Evolutionary conservation across 1,140 invertebrate species (phyloP).

Genomic region (Drosophila prosaltans): DNA sequence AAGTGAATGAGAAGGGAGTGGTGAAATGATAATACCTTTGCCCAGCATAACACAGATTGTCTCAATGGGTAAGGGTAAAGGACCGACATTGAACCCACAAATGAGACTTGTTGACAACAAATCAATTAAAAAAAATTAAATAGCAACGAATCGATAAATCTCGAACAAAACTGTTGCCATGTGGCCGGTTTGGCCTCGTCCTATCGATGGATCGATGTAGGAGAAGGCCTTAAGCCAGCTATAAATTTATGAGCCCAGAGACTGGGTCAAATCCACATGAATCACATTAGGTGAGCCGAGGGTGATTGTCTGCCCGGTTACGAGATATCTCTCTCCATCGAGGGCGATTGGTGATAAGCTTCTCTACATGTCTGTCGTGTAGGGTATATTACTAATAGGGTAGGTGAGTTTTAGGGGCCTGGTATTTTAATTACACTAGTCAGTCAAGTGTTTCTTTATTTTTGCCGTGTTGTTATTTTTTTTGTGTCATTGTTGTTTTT

Average conservation of each 20-base stretch:
- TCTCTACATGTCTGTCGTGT: not conserved
- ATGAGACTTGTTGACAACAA: conserved; percentile 10
- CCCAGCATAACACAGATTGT: conserved; percentile 37
- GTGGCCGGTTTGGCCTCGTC: not conserved
- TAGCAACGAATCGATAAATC: not conserved
- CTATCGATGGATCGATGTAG: not conserved
- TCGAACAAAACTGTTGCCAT: conserved; percentile 5
- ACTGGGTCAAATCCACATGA: conserved; percentile 41
- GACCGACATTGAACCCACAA: conserved; percentile 34
- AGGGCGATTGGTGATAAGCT: conserved; percentile 22
- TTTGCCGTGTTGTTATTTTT: no score
- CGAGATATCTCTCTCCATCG: conserved; percentile 14
- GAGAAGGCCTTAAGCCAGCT: conserved; percentile 17
- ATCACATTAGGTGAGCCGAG: not conserved
- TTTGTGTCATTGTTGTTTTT: not conserved
- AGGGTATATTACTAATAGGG: not conserved
- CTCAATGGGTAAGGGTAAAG: conserved; percentile 4
- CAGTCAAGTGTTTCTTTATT: conserved; percentile 35
- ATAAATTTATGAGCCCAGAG: conserved; percentile 28
- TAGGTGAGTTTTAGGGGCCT: conserved; percentile 32
- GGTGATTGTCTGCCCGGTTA: not conserved
- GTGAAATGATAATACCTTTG: conserved; percentile 19
- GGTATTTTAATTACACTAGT: conserved; percentile 67
- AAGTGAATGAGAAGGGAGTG: not conserved
- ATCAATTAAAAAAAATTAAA: not conserved